phyloP scores from a whole-genome alignment of 2,797 vertebrate genomes.

The Selene dorsalis region DNA sequence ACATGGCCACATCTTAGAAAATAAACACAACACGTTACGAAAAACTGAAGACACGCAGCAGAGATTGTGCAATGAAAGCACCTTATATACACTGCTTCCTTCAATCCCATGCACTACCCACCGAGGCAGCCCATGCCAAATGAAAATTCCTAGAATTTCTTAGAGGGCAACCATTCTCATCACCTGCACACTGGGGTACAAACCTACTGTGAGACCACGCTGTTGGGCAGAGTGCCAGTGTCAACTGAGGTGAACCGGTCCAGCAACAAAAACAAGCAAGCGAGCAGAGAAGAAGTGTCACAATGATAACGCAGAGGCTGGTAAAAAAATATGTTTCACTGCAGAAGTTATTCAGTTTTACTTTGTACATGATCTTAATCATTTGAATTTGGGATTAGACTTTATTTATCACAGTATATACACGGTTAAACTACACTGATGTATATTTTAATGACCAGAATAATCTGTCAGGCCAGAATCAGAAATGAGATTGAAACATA shows the following conservation, averaged over 20 bases:
- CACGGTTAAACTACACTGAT: not conserved
- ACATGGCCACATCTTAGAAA: not conserved
- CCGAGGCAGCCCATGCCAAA: conserved; percentile 67
- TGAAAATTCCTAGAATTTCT: conserved; percentile 76
- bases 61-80: conserved; percentile 27
- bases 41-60: conserved; percentile 21
- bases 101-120: conserved; percentile 62
- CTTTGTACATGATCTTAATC: not conserved
- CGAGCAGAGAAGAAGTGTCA: conserved; percentile 51
- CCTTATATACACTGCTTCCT: conserved; percentile 26
- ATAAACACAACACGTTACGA: conserved; percentile 6
- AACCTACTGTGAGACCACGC: conserved; percentile 75
- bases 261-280: conserved; percentile 72
- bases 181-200: conserved; percentile 73
- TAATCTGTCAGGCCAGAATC: not conserved
- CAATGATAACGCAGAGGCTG: conserved; percentile 20
- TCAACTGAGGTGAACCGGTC: conserved; percentile 76
- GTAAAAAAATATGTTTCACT: conserved; percentile 6
- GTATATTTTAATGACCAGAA: not conserved
- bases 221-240: conserved; percentile 69
- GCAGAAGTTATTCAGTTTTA: not conserved
- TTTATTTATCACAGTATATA: not conserved
- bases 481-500: too few relatives aligned
- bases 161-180: conserved; percentile 80
- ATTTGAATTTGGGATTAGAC: not conserved